Evolutionary conservation across 2,797 vertebrate genomes (phyloP).

Genomic region (Pipistrellus nathusii): DNA sequence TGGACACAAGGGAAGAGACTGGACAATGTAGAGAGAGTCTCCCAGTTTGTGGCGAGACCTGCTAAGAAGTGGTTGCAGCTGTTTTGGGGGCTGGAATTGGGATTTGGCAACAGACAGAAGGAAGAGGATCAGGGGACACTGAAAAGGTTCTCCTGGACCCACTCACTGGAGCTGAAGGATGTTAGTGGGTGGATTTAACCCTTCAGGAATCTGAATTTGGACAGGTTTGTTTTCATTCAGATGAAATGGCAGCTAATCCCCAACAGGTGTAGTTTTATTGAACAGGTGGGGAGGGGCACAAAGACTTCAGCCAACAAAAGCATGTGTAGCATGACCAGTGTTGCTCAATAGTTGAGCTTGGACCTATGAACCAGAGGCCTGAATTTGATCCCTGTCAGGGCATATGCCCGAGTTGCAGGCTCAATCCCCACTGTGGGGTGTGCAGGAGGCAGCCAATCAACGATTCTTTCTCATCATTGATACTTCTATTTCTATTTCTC

Average conservation of each 20-base stretch:
- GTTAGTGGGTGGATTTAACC: neutral
- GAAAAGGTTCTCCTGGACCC: neutral
- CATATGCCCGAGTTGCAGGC: too few relatives aligned
- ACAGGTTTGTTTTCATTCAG: neutral
- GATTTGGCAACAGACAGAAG: neutral
- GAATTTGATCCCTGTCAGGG: too few relatives aligned
- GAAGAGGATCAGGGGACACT: neutral
- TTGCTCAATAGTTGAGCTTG: too few relatives aligned
- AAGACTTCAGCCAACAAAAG: neutral
- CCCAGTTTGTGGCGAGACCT: neutral
- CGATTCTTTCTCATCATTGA: too few relatives aligned
- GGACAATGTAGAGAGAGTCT: neutral
- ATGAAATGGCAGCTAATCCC: neutral
- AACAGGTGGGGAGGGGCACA: neutral
- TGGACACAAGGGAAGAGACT: neutral
- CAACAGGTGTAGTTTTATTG: neutral
- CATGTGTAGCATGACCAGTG: too few relatives aligned
- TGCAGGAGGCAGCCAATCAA: too few relatives aligned
- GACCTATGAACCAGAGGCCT: too few relatives aligned
- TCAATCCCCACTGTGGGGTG: too few relatives aligned
- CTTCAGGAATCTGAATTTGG: neutral
- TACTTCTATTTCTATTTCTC: too few relatives aligned
- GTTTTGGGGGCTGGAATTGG: neutral
- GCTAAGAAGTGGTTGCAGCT: too few relatives aligned
- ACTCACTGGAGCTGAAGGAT: neutral